Percentiles rank a stretch among this genome's conserved stretches.
phyloP scores from a whole-genome alignment of 2,113 vertebrate genomes.

The Scolopax mira region DNA sequence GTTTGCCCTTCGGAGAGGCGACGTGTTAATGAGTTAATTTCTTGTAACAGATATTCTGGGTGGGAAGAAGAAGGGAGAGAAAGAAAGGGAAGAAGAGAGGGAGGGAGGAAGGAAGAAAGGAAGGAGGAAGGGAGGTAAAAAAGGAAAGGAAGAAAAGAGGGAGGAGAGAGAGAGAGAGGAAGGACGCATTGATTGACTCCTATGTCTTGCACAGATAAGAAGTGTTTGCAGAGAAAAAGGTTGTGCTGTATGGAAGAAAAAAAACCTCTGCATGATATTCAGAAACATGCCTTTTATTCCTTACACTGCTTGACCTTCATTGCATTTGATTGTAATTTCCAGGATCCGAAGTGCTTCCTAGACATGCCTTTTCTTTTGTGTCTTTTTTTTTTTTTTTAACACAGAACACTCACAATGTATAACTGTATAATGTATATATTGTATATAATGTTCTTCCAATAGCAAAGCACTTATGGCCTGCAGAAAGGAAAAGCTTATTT shows the following conservation, averaged over 20 bases:
- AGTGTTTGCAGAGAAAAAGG: not conserved
- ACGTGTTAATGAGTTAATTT: not conserved
- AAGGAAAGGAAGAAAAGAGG: slow-evolving; percentile 71
- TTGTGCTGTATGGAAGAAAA: not conserved
- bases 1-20: not conserved
- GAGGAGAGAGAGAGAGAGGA: not conserved
- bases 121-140: slow-evolving; percentile 70
- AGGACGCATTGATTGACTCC: not conserved
- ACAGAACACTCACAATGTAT: not conserved
- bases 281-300: not conserved
- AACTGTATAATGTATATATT: too few relatives aligned
- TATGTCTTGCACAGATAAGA: not conserved
- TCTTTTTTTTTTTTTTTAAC: not conserved
- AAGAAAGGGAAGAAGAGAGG: too few relatives aligned
- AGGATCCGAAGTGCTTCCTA: not conserved
- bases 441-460: not conserved
- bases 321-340: not conserved
- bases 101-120: accelerated
- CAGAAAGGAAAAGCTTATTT: slow-evolving; percentile 14
- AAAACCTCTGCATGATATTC: not conserved
- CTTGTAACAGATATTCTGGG: not conserved
- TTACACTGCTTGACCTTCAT: not conserved
- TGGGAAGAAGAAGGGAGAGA: not conserved
- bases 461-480: not conserved
- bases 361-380: not conserved